A percentile compares a stretch with the other conserved stretches of the same genome.
Conservation (phyloP, 2,113 vertebrate genomes). For the Chamaea fasciata region DNA sequence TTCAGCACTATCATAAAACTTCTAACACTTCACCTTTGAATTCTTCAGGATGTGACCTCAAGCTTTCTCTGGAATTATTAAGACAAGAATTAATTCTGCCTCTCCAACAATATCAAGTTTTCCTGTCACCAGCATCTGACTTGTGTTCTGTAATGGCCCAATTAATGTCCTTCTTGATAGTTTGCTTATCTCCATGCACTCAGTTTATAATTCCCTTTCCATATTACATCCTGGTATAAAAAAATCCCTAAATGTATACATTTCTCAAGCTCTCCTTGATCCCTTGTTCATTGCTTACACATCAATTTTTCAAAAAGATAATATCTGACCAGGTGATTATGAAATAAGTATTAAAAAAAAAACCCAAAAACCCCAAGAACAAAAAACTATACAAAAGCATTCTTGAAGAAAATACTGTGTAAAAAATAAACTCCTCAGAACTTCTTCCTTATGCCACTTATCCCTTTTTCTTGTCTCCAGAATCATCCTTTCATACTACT, state of each 20-base stretch:
- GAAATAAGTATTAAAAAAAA: neutral
- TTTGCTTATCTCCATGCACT: neutral
- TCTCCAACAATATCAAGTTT: neutral
- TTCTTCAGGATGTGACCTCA: neutral
- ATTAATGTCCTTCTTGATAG: neutral
- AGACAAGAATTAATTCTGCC: neutral
- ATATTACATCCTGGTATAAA: neutral
- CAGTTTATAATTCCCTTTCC: neutral
- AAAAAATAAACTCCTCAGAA: neutral
- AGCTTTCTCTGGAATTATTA: neutral
- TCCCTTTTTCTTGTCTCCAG: neutral
- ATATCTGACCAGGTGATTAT: neutral
- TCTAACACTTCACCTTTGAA: neutral
- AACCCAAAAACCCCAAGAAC: rapidly evolving
- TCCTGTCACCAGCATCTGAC: neutral
- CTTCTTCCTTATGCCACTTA: neutral
- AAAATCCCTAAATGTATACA: rapidly evolving
- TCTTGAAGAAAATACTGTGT: neutral
- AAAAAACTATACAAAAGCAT: neutral
- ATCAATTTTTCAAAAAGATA: neutral
- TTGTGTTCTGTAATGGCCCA: neutral
- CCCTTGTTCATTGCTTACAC: neutral
- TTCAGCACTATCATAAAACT: neutral
- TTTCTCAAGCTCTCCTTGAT: neutral
- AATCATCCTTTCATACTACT: neutral